Base-by-base conservation (phyloP, 2,113 vertebrate genomes). In the Empidonax traillii region DNA sequence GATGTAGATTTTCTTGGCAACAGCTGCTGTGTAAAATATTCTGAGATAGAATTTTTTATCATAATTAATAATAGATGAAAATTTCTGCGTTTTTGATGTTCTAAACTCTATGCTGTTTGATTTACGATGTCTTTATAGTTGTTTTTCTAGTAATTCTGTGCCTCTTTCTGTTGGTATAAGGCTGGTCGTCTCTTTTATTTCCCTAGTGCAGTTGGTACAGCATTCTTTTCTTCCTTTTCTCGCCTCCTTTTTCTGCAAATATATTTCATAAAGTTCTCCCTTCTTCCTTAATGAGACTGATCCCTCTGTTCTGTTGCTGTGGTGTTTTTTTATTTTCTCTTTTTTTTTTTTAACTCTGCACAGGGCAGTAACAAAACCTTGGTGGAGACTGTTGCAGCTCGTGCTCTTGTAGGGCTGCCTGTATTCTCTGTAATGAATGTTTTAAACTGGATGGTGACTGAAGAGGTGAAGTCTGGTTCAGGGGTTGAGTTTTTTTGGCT, bases 21-120 rank as follows among this genome's bases (percentile, higher is more conserved):
- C 96, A 97, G 97, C 96, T 96, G 92, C 97, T 96, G 97, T 95
- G 97, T 98, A 98, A 98, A 98, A 98, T 98, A 98, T 98, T 98
- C 98, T 98, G 97, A 98, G 98, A 98, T 98, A 98, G 98, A 98
- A 98, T 98, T 98, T 98, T 98, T 98, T 98, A 98, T 98, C 98
- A 97, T 98, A 98, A 98, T 98, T 98, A 98, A 98, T 98, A 98
- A 98, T 98, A 98, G 98, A 98, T 98, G 98, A 98, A 98, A 98
- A 98, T 98, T 98, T 98, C 98, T 98, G 88, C 9, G 79, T 85
- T 98, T 98, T 98, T 98, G 98, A 98, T 98, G 97, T 98, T 98
- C 97, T 98, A 98, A 98, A 98, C 98, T 98, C 97, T 98, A 98
- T 98, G 98, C 98, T 98, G 98, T 98, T 98, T 98, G 98, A 98